Percentiles rank a stretch among this genome's conserved stretches.
phyloP scores from a whole-genome alignment of 1,140 invertebrate genomes.

The Nymphalis io region DNA sequence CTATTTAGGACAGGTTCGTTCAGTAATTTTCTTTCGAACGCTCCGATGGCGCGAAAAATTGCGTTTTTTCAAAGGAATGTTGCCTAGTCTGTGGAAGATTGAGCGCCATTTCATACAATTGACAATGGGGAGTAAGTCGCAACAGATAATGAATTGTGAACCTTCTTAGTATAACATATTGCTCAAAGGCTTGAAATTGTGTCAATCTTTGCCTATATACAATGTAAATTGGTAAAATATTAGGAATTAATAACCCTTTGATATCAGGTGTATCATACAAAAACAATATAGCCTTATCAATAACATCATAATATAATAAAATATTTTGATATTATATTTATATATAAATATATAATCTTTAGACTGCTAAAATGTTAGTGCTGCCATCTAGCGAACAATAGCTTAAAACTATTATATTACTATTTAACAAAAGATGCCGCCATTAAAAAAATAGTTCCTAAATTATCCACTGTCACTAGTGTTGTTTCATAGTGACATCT shows the following conservation, averaged over 20 bases:
- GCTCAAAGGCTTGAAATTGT: too few relatives aligned
- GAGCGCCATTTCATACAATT: slow-evolving; percentile 36
- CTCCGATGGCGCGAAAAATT: slow-evolving; percentile 74
- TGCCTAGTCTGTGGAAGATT: slow-evolving; percentile 50
- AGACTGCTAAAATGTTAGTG: background rate
- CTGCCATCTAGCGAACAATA: slow-evolving; percentile 45
- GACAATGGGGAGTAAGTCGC: background rate
- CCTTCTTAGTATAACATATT: background rate
- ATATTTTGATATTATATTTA: background rate
- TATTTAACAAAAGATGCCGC: slow-evolving; percentile 45
- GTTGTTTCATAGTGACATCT: slow-evolving; percentile 42
- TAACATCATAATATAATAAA: too few relatives aligned
- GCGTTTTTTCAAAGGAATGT: slow-evolving; percentile 67
- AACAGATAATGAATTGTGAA: slow-evolving; percentile 5
- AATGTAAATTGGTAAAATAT: too few relatives aligned
- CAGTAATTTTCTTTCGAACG: slow-evolving; percentile 72
- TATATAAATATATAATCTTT: background rate
- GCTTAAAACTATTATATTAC: slow-evolving; percentile 26
- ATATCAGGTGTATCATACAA: too few relatives aligned
- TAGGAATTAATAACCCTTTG: too few relatives aligned
- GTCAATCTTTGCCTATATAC: too few relatives aligned
- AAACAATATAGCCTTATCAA: too few relatives aligned
- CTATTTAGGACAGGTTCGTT: slow-evolving; percentile 58
- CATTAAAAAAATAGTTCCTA: slow-evolving; percentile 22
- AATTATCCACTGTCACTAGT: slow-evolving; percentile 33